Evolutionary conservation across 2,797 vertebrate genomes (phyloP), one percentile per base, ranked within the genome.

Genomic region (Babyrousa celebensis): DNA sequence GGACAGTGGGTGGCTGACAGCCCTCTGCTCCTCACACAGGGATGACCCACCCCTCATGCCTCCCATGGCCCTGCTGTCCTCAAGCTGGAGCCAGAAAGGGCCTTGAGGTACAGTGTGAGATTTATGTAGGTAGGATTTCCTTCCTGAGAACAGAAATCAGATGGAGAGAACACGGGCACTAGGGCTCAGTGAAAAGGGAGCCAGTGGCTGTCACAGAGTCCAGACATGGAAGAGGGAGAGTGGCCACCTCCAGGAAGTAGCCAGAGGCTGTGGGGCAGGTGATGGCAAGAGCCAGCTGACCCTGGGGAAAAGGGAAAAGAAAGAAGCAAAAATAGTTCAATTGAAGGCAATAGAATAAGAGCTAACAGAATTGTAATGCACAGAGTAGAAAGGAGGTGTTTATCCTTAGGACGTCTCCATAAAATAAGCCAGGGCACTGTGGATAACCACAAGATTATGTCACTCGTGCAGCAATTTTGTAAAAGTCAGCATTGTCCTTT

Each of bases 51-150:
- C 63, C 8, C 79, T 0, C 6, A 21, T 16, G 6, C 1, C 16
- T 84, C 18, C 12, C 3, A 6, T 0, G 6, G 21, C 40, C 65
- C 65, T n/a, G 48, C 62, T 6, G 27, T 14, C 62, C 40, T 4
- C 1, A 3, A 0, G 3, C 16, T 56, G 6, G 4, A 27, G 14
- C 17, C 27, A 9, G 29, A 10, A 2, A 0, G 9, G 11, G n/a
- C 83, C 25, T 48, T 15, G 5, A 43, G 43, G 43, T 43, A 4
- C 43, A 43, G 25, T 0, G 0, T 40, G 83, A 85, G 48, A n/a
- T 4, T 56, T 56, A 4, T 27, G n/a, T n/a, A n/a, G n/a, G 18
- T 40, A 52, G 10, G 11, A 40, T 27, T 56, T 58, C 17, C 65
- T 58, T 85, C 3, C 67, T 1, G 70, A n/a, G 36, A n/a, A 16